phyloP scores from a whole-genome alignment of 2,797 vertebrate species.

The Okamejei kenojei region DNA sequence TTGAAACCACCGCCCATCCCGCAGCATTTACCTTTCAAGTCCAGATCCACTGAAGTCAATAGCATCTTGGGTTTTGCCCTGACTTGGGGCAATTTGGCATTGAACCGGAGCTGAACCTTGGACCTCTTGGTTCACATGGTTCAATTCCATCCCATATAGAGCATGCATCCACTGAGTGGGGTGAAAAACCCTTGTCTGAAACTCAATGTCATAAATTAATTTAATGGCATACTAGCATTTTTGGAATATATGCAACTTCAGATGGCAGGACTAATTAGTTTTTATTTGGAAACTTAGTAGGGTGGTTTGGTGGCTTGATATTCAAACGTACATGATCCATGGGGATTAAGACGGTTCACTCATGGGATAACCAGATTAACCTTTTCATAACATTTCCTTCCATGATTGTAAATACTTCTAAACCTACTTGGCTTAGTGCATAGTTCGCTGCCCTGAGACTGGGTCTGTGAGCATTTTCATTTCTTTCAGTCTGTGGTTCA shows the following conservation, averaged over 20 bases:
- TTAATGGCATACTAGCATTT: not conserved
- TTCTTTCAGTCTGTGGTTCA: not conserved
- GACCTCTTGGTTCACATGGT: not conserved
- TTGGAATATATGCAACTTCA: not conserved
- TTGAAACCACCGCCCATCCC: not conserved
- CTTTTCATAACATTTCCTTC: not conserved
- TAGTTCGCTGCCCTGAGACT: not conserved
- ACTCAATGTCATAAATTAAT: not conserved
- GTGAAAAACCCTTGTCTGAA: not conserved
- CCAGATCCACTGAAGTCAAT: not conserved
- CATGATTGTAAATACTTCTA: not conserved
- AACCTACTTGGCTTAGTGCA: not conserved
- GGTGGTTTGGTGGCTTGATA: not conserved
- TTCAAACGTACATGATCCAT: not conserved
- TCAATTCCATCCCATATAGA: not conserved
- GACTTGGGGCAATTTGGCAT: not conserved
- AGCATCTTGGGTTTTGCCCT: not conserved
- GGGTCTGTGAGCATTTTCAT: slow-evolving; percentile 4
- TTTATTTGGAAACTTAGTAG: not conserved
- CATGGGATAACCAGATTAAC: slow-evolving; percentile 12
- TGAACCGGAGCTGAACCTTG: not conserved
- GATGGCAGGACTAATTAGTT: not conserved
- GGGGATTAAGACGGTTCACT: slow-evolving; percentile 28
- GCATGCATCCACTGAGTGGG: not conserved
- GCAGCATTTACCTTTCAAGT: slow-evolving; percentile 42